phyloP scores from a whole-genome alignment of 2,113 vertebrate species.

The Pelusios castaneus region DNA sequence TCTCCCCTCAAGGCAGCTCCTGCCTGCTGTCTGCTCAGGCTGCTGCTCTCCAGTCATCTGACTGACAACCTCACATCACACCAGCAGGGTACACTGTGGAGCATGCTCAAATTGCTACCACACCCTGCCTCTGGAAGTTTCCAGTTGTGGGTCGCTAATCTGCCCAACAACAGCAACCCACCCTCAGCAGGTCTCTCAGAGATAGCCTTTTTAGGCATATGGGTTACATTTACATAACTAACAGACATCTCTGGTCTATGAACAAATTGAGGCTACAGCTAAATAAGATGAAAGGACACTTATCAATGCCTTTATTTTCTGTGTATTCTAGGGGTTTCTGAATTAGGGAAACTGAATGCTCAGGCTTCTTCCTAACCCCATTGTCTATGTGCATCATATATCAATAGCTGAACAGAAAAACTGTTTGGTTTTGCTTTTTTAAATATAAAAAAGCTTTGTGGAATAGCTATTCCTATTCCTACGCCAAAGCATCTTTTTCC shows the following conservation, averaged over 20 bases:
- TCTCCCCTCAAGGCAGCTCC: no score
- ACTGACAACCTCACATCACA: no score
- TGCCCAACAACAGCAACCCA: no score
- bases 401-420: background rate
- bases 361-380: background rate
- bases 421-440: background rate
- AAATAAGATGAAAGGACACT: background rate
- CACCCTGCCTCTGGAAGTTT: no score
- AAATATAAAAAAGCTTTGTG: background rate
- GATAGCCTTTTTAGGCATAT: no score
- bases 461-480: background rate
- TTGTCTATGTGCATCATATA: rapidly evolving
- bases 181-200: no score
- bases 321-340: rapidly evolving
- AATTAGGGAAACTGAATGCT: background rate
- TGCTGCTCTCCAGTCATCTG: no score
- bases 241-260: background rate
- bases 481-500: rapidly evolving
- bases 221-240: no score
- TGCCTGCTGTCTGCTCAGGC: no score
- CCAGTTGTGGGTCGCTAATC: no score
- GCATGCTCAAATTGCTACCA: no score
- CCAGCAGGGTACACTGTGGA: no score
- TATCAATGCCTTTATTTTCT: background rate
- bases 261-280: background rate